Evolutionary conservation across 2,797 vertebrate species (phyloP).

Genomic region (Streptopelia turtur): DNA sequence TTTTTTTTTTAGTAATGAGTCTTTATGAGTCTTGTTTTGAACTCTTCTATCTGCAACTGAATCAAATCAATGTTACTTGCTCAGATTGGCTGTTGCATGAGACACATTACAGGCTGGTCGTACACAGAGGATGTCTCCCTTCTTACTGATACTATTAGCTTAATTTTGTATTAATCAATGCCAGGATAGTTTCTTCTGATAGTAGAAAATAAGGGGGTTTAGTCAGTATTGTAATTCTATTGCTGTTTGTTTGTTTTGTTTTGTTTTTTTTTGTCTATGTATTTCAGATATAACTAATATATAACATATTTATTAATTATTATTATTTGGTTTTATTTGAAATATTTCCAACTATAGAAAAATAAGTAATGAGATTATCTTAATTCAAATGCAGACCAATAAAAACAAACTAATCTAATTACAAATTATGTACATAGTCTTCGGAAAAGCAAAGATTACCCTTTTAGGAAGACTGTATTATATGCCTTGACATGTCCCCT

Average conservation of each 20-base stretch:
- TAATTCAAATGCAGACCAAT: not conserved
- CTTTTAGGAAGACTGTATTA: not conserved
- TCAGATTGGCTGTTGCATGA: not conserved
- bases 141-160: not conserved
- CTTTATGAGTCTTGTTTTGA: not conserved
- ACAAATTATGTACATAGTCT: not conserved
- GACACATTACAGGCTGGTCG: not conserved
- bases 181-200: not conserved
- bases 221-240: not conserved
- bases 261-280: fast-evolving
- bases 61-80: not conserved
- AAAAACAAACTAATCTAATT: not conserved
- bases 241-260: not conserved
- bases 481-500: not conserved
- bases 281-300: not conserved
- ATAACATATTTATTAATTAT: not conserved
- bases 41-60: not conserved
- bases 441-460: not conserved
- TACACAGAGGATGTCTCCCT: not conserved
- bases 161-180: not conserved
- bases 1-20: not conserved
- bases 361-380: not conserved
- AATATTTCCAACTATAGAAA: not conserved
- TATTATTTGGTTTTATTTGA: not conserved
- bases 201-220: not conserved